phyloP scores from a whole-genome alignment of 2,113 vertebrate species.

The Eonycteris spelaea region DNA sequence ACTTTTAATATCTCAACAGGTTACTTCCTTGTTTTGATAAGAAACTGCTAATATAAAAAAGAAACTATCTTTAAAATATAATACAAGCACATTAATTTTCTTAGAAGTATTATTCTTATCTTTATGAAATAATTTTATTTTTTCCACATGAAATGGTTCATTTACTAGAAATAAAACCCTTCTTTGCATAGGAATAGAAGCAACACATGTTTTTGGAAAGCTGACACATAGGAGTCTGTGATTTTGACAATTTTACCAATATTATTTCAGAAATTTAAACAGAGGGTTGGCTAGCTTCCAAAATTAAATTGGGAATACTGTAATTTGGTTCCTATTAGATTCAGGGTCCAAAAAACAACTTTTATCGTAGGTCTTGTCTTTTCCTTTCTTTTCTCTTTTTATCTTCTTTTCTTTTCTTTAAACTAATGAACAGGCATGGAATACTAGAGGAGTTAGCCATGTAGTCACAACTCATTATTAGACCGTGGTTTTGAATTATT shows the following conservation, averaged over 20 bases:
- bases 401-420: slow-evolving; percentile 25
- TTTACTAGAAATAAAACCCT: slow-evolving; percentile 42
- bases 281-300: slow-evolving; percentile 51
- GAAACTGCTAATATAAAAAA: background rate
- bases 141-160: slow-evolving; percentile 8
- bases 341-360: background rate
- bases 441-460: background rate
- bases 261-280: slow-evolving; percentile 53
- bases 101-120: background rate
- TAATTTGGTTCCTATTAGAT: slow-evolving; percentile 31
- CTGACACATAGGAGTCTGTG: background rate
- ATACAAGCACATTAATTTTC: background rate
- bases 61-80: background rate
- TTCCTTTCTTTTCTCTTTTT: slow-evolving; percentile 13
- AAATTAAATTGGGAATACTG: slow-evolving; percentile 22
- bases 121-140: background rate
- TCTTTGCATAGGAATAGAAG: slow-evolving; percentile 29
- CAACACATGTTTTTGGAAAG: slow-evolving; percentile 30
- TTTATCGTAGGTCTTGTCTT: background rate
- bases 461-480: background rate
- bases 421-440: background rate
- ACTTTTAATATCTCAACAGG: background rate
- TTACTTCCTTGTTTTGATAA: background rate
- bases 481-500: background rate
- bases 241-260: slow-evolving; percentile 55